Evolutionary conservation across 2,797 vertebrate species (phyloP).

Genomic region (Kryptopterus vitreolus): DNA sequence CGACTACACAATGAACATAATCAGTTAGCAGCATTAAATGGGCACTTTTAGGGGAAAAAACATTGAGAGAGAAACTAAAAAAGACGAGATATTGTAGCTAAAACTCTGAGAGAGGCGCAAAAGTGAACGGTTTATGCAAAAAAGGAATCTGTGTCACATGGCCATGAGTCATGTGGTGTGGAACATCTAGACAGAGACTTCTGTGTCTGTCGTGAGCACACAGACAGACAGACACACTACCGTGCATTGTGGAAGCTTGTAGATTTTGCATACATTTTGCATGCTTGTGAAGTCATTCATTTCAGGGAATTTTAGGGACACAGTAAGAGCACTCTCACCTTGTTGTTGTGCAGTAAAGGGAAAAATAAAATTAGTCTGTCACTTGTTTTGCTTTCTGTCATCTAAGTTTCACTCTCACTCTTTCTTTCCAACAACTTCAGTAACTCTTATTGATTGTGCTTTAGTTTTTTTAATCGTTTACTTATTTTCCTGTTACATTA

Average conservation of each 20-base stretch:
- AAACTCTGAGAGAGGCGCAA: neutral
- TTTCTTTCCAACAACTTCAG: neutral
- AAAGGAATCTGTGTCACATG: conserved; percentile 21
- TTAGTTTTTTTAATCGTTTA: neutral
- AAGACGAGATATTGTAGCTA: neutral
- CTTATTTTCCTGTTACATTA: neutral
- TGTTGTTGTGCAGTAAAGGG: conserved; percentile 17
- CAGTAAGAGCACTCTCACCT: conserved; percentile 42
- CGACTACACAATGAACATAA: neutral
- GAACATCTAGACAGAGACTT: conserved; percentile 41
- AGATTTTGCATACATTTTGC: conserved; percentile 65
- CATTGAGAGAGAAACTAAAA: neutral
- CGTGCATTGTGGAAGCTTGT: conserved; percentile 38
- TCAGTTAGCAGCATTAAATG: neutral
- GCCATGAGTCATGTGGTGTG: conserved; percentile 34
- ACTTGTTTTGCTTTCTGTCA: conserved; percentile 2
- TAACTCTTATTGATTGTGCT: neutral
- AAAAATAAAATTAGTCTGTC: conserved; percentile 30
- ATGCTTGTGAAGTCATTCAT: conserved; percentile 59
- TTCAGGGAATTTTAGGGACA: conserved; percentile 40
- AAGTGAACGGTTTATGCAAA: conserved; percentile 44
- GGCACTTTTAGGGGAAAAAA: conserved; percentile 4
- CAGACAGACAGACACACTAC: conserved; percentile 41
- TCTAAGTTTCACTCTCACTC: conserved; percentile 21
- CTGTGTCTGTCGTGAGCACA: conserved; percentile 42